phyloP scores from a whole-genome alignment of 2,113 vertebrate genomes.

The Istiophorus platypterus region DNA sequence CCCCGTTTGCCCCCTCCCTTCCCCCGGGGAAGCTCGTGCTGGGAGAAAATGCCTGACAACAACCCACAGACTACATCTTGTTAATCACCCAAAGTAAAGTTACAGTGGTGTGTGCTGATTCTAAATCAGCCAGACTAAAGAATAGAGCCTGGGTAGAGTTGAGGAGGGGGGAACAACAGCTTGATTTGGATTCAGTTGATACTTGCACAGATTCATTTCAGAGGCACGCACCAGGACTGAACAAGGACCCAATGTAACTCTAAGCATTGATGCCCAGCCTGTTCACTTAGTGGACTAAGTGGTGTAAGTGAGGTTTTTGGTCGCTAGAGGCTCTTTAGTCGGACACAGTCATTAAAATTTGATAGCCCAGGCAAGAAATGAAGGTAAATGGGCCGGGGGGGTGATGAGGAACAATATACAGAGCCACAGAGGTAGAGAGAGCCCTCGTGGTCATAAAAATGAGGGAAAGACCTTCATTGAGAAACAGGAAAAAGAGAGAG shows the following conservation, averaged over 20 bases:
- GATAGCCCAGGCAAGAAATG: conserved; percentile 51
- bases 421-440: background rate
- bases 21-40: conserved; percentile 1
- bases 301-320: conserved; percentile 63
- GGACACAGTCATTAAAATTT: conserved; percentile 74
- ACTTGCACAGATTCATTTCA: conserved; percentile 42
- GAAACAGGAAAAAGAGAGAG: conserved; percentile 10
- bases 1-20: background rate
- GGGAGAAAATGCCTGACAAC: conserved; percentile 50
- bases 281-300: conserved; percentile 67
- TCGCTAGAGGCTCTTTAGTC: conserved; percentile 66
- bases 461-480: background rate
- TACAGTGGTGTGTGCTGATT: conserved; percentile 38
- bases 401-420: conserved; percentile 33
- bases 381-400: conserved; percentile 37
- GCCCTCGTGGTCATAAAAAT: background rate
- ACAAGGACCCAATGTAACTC: conserved; percentile 54
- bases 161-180: background rate
- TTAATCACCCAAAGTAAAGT: conserved; percentile 42
- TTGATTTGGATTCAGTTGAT: conserved; percentile 50
- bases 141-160: background rate
- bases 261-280: conserved; percentile 55
- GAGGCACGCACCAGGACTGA: conserved; percentile 13
- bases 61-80: conserved; percentile 57
- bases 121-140: conserved; percentile 38